phyloP scores from a whole-genome alignment of 2,888 invertebrate genomes.

The Lacanobia wlatinum region DNA sequence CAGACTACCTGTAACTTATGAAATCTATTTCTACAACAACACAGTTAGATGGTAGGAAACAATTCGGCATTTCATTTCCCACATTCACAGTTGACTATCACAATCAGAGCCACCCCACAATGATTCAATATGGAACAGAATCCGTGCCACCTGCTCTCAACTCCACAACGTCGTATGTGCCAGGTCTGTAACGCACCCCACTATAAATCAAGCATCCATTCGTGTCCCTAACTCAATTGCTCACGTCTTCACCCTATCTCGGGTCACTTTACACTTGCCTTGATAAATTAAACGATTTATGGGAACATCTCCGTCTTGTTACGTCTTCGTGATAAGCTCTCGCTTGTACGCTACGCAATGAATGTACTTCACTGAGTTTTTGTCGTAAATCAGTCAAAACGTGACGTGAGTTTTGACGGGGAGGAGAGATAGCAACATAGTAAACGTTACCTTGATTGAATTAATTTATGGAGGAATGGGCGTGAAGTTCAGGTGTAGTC shows the following conservation, averaged over 20 bases:
- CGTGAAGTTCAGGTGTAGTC: background rate
- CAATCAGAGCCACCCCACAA: background rate
- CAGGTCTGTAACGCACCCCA: slow-evolving; percentile 1
- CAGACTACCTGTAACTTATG: background rate
- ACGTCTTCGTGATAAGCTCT: slow-evolving; percentile 46
- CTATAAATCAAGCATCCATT: slow-evolving; percentile 54
- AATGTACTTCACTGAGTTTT: slow-evolving; percentile 27
- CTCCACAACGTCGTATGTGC: slow-evolving; percentile 9
- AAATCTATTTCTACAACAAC: background rate
- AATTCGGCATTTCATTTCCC: background rate
- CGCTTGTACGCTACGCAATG: slow-evolving; percentile 40
- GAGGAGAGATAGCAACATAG: slow-evolving; percentile 29
- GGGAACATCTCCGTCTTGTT: slow-evolving; percentile 37
- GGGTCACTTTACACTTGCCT: slow-evolving; percentile 56
- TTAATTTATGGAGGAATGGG: background rate
- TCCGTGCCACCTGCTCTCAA: background rate
- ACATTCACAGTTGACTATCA: background rate
- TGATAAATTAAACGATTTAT: slow-evolving; percentile 60
- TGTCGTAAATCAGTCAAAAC: slow-evolving; percentile 54
- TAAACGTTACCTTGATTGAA: slow-evolving; percentile 25
- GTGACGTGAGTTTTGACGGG: slow-evolving; percentile 31
- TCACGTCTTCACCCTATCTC: slow-evolving; percentile 51
- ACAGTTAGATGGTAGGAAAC: background rate
- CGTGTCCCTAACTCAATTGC: slow-evolving; percentile 57
- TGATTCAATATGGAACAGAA: slow-evolving; percentile 15